Evolutionary conservation across 2,113 vertebrate species (phyloP), one percentile per base, ranked within the genome.

Genomic region (Myotis yumanensis): DNA sequence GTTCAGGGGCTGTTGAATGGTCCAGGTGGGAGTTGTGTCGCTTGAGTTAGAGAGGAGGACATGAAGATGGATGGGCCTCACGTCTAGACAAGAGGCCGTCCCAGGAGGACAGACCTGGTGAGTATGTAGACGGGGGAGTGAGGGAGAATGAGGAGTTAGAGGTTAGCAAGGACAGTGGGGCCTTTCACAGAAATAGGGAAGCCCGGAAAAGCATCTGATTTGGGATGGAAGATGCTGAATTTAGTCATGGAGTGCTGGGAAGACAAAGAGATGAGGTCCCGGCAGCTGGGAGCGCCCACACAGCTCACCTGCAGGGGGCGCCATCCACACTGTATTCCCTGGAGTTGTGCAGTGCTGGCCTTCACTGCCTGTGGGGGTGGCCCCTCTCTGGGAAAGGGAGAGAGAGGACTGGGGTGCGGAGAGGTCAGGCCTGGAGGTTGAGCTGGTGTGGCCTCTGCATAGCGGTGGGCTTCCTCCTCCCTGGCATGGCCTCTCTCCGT

Each of bases 231-330:
- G 57, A 51, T 7, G 66, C 28, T 37, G 51, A 57, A 35, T 37
- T 48, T 37, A 22, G 9, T 32, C 9, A 0, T 1, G 1, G 51
- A 52, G 30, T 32, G 23, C 40, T 32, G 40, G 46, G 35, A 68
- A 52, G 37, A 18, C 48, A 62, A 32, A 9, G 4, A 32, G 59
- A 32, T 28, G 72, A 69, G n/a, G 3, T 30, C 37, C 52, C 18
- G 15, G 28, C 59, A 73, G 64, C 68, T 43, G 73, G 11, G n/a
- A 37, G 46, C 28, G 9, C 15, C 16, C 48, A 18, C 1, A 0
- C 1, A 3, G 14, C 30, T 62, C 35, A 22, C 0, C 40, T 59
- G 46, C 68, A 54, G 72, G 76, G 25, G 51, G 35, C 0, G 1
- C 68, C 9, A 0, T 59, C 32, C 72, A 52, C 1, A 1, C 32